Base-by-base conservation (phyloP, 2,888 invertebrate species). In the Sycophila texana region DNA sequence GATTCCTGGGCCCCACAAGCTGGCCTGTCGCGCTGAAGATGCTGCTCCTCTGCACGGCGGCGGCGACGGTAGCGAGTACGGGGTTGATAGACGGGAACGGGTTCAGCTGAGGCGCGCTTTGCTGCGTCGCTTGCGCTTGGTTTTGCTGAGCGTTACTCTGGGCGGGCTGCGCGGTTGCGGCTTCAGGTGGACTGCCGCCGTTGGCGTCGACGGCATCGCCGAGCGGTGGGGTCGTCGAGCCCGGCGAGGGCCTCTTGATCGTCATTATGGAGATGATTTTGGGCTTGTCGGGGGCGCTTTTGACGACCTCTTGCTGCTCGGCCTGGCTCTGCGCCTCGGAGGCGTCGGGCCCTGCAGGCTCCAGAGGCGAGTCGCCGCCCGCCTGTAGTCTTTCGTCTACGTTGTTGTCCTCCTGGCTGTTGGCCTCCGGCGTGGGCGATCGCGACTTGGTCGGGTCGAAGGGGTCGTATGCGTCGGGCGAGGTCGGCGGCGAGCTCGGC, bases 361-460 rank as follows among this genome's bases (percentile, higher is more conserved):
- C 88, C n/a, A 86, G 84, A 0, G 86, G 88, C 16, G 88, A 89
- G 77, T 80, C 86, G 14, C 85, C 86, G 83, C 82, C 91, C 89
- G 60, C 7, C 20, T 66, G 65, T 13, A 61, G 13, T 20, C 51
- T 39, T n/a, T 66, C 71, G 18, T 74, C 57, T 10, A 39, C 65
- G 49, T 74, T 77, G 55, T 84, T 92, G 16, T 65, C 77, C 39
- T 77, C 91, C 85, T 82, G 74, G 85, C 86, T 74, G 26, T 88
- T 88, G 0, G 84, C 85, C 0, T 85, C 88, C 0, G 93, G 94
- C 0, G 94, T 93, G 0, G 93, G 93, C 16, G 95, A 94, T 22
- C 95, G 91, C 0, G 96, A 96, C 89, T 96, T 96, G 12, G 97
- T 97, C 0, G 97, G 97, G 90, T 97, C 97, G 90, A 96, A 97